A percentile compares a stretch with the other conserved stretches of the same genome.
Conservation (phyloP, 2,113 vertebrate species). For the Cromileptes altivelis region DNA sequence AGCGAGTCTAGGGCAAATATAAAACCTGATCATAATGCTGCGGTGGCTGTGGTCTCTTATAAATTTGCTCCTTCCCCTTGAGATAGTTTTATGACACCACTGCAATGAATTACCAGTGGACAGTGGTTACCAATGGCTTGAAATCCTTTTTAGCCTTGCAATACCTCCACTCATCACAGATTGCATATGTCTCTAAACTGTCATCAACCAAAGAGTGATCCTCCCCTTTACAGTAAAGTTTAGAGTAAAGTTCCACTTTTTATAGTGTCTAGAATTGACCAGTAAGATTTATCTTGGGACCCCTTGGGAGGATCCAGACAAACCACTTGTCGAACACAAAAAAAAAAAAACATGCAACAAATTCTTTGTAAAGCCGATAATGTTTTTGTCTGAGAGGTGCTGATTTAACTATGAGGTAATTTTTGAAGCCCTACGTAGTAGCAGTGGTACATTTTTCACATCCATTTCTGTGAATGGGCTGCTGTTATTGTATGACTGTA, state of each 20-base stretch:
- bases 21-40: not conserved
- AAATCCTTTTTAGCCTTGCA: not conserved
- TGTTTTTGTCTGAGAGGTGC: not conserved
- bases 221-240: too few species aligned
- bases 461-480: not conserved
- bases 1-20: too few species aligned
- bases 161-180: not conserved
- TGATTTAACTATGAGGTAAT: not conserved
- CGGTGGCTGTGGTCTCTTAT: too few species aligned
- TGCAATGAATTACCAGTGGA: not conserved
- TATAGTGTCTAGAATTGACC: not conserved
- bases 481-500: not conserved
- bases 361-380: not conserved
- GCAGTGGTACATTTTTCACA: not conserved
- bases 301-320: not conserved
- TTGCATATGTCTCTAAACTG: not conserved
- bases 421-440: not conserved
- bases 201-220: not conserved
- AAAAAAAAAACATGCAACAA: not conserved
- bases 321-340: not conserved
- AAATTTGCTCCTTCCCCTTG: not conserved
- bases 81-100: not conserved
- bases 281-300: conserved; percentile 1
- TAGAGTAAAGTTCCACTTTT: too few species aligned
- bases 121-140: conserved; percentile 1